Percentiles rank a stretch among this genome's conserved stretches.
These are phyloP conservation scores for Chlamydotis undulata DNA, from an alignment of 2,113 vertebrate genomes.

Conservation along the genomic window DNA sequence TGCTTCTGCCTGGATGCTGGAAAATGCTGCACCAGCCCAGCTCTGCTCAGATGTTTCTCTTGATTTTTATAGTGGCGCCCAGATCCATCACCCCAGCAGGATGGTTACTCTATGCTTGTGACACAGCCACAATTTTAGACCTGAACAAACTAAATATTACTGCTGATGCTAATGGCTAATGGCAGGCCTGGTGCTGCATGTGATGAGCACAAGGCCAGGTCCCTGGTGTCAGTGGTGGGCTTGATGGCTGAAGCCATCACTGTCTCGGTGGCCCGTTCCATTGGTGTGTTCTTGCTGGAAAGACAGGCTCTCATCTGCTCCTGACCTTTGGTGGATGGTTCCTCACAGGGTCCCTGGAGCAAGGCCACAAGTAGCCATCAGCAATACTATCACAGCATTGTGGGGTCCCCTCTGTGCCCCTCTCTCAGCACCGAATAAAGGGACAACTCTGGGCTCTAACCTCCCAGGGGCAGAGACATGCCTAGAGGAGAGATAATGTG, in stretches of 20 bases:
- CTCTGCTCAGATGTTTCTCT: not conserved
- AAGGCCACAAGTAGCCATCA: not conserved
- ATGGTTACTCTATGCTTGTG: not conserved
- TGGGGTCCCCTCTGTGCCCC: not conserved
- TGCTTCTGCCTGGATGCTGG: not conserved
- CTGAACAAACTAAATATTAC: not conserved
- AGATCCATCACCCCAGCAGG: not conserved
- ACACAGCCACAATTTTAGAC: not conserved
- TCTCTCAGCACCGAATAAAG: not conserved
- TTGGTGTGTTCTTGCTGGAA: not conserved
- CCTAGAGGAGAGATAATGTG: not conserved
- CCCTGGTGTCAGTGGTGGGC: not conserved
- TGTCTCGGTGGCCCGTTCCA: not conserved
- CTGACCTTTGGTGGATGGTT: not conserved
- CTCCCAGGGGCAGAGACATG: accelerated
- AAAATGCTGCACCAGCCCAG: not conserved
- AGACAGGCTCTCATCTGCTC: not conserved
- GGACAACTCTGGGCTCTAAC: not conserved
- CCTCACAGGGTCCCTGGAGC: not conserved
- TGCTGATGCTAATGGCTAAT: not conserved
- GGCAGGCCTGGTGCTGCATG: not conserved
- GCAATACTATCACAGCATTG: accelerated
- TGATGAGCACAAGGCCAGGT: not conserved
- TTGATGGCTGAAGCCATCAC: not conserved
- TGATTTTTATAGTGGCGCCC: not conserved